Conservation (phyloP, 2,888 invertebrate species). For the Caenorhabditis imperialis region DNA sequence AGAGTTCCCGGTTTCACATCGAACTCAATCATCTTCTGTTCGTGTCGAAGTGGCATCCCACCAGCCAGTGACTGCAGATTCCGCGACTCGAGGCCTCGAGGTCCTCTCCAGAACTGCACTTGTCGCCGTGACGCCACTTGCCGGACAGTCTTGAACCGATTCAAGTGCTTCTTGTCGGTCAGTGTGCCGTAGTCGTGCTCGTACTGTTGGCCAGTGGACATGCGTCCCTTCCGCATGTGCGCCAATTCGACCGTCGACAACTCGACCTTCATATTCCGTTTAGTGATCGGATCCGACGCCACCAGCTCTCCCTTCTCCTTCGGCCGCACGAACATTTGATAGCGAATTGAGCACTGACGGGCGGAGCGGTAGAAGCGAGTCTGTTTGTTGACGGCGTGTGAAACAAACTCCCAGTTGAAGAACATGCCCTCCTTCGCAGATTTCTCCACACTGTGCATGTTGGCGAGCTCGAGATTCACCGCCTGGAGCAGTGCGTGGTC, state of each 20-base stretch:
- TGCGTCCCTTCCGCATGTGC: slow-evolving; percentile 81
- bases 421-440: slow-evolving; percentile 85
- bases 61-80: slow-evolving; percentile 18
- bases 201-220: slow-evolving; percentile 86
- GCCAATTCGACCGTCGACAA: slow-evolving; percentile 64
- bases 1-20: slow-evolving; percentile 1
- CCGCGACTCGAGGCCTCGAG: slow-evolving; percentile 28
- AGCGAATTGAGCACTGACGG: slow-evolving; percentile 91
- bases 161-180: slow-evolving; percentile 48
- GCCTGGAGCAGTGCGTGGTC: slow-evolving; percentile 86
- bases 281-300: slow-evolving; percentile 65
- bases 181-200: slow-evolving; percentile 83
- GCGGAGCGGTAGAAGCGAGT: slow-evolving; percentile 83
- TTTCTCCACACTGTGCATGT: slow-evolving; percentile 16
- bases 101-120: slow-evolving; percentile 46
- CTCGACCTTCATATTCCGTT: slow-evolving; percentile 61
- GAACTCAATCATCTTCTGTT: slow-evolving; percentile 12
- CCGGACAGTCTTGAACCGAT: slow-evolving; percentile 35
- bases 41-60: slow-evolving; percentile 24
- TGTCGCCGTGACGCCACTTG: not conserved
- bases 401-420: slow-evolving; percentile 95
- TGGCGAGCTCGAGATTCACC: slow-evolving; percentile 36
- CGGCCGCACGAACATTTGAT: slow-evolving; percentile 90
- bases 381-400: slow-evolving; percentile 90
- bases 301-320: slow-evolving; percentile 85